These are phyloP conservation scores for Eretmochelys imbricata DNA, from an alignment of 2,113 vertebrate species.

Conservation along the genomic window DNA sequence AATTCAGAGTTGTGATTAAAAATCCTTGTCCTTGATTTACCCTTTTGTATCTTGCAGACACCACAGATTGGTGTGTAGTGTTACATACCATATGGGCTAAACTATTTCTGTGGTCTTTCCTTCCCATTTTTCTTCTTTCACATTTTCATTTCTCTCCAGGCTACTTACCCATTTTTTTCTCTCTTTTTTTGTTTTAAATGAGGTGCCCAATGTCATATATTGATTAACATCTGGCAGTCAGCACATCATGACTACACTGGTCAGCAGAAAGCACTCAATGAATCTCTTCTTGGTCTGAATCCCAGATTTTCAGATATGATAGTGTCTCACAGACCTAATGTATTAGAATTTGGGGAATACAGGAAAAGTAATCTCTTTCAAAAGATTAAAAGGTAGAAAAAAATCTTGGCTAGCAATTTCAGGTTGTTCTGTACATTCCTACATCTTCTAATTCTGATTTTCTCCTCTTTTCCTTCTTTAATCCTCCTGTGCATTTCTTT, in stretches of 20 bases:
- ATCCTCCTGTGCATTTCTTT: not conserved
- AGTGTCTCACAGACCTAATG: not conserved
- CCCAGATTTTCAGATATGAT: slow-evolving; percentile 3
- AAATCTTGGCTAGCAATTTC: slow-evolving; percentile 4
- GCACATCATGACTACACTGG: not conserved
- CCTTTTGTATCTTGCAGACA: not conserved
- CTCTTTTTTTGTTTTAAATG: not conserved
- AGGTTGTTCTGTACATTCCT: not conserved
- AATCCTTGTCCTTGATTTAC: not conserved
- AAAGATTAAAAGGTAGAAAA: slow-evolving; percentile 23
- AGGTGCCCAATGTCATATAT: not conserved
- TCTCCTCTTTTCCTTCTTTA: not conserved
- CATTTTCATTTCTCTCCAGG: not conserved
- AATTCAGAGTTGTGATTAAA: not conserved
- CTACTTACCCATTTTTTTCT: not conserved
- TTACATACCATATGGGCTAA: too few relatives aligned
- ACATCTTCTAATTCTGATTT: slow-evolving; percentile 9
- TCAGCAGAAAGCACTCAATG: not conserved
- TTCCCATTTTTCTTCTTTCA: not conserved
- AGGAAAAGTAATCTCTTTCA: slow-evolving; percentile 22
- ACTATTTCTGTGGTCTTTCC: not conserved
- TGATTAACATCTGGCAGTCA: not conserved
- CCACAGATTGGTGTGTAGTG: not conserved
- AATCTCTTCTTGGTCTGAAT: slow-evolving; percentile 34
- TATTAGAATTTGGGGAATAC: not conserved